These are phyloP conservation scores for Periphyllus acericola DNA, from an alignment of 2,888 invertebrate species.

Conservation along the genomic window DNA sequence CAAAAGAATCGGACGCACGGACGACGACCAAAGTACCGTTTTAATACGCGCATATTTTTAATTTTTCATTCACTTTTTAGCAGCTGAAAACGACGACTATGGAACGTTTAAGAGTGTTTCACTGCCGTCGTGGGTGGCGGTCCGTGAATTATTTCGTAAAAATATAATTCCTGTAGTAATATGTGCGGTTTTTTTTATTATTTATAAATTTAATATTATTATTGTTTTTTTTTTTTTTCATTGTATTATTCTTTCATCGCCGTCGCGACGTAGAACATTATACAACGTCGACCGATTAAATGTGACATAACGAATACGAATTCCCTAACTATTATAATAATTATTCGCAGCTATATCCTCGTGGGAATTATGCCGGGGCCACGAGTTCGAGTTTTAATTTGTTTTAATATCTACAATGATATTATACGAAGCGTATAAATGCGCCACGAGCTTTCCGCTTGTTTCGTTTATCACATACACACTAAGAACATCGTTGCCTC, in stretches of 20 bases:
- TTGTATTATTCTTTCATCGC: neutral
- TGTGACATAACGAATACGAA: neutral
- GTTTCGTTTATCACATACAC: slow-evolving; percentile 13
- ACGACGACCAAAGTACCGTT: neutral
- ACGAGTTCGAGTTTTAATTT: slow-evolving; percentile 27
- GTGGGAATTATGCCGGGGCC: neutral
- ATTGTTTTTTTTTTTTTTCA: no score
- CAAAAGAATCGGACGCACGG: neutral
- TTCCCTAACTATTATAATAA: neutral
- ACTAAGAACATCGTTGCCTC: neutral
- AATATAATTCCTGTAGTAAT: no score
- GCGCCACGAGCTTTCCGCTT: slow-evolving; percentile 5
- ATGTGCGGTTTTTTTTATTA: no score
- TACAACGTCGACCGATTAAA: neutral
- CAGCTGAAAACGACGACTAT: neutral
- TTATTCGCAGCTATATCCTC: neutral
- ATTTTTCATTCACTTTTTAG: neutral
- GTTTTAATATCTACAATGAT: slow-evolving; percentile 33
- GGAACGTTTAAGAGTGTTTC: neutral
- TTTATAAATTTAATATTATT: no score
- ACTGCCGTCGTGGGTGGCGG: neutral
- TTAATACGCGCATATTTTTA: neutral
- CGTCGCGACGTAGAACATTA: neutral
- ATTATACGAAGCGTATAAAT: slow-evolving; percentile 13
- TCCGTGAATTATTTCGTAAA: neutral